Percentiles rank a stretch among this genome's conserved stretches.
Evolutionary conservation across 2,888 invertebrate species (phyloP).

Genomic region (Lithophane leautieri): DNA sequence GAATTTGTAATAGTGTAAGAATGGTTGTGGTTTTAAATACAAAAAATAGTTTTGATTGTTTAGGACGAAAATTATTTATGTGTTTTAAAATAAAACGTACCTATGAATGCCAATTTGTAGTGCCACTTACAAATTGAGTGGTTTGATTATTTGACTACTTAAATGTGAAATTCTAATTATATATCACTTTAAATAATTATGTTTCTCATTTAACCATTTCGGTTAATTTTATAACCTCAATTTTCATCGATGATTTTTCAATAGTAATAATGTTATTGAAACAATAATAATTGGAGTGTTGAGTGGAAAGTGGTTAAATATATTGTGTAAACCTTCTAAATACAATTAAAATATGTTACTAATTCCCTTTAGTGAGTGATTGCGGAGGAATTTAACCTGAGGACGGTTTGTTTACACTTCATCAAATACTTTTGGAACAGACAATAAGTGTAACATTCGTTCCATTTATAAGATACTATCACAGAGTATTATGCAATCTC

Average conservation of each 20-base stretch:
- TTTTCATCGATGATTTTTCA: neutral
- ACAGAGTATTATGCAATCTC: neutral
- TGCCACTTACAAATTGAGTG: neutral
- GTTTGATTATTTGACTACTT: neutral
- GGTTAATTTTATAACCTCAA: neutral
- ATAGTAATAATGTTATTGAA: neutral
- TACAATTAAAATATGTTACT: too few species aligned
- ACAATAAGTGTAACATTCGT: neutral
- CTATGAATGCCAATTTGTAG: neutral
- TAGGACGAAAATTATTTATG: too few species aligned
- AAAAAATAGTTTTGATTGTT: neutral
- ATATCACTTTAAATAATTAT: neutral
- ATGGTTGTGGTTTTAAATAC: neutral
- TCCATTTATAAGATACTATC: neutral
- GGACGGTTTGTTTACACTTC: too few species aligned
- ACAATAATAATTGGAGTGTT: neutral
- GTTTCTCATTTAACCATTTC: neutral
- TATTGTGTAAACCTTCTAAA: too few species aligned
- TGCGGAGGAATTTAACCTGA: too few species aligned
- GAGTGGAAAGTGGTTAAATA: too few species aligned
- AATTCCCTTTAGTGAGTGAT: too few species aligned
- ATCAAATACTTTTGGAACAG: too few species aligned
- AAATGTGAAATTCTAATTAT: neutral
- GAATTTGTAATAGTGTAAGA: conserved; percentile 19
- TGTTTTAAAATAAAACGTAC: too few species aligned